Evolutionary conservation across 2,888 invertebrate genomes (phyloP), one percentile per base, ranked within the genome.

Genomic region (Tachina grossa): DNA sequence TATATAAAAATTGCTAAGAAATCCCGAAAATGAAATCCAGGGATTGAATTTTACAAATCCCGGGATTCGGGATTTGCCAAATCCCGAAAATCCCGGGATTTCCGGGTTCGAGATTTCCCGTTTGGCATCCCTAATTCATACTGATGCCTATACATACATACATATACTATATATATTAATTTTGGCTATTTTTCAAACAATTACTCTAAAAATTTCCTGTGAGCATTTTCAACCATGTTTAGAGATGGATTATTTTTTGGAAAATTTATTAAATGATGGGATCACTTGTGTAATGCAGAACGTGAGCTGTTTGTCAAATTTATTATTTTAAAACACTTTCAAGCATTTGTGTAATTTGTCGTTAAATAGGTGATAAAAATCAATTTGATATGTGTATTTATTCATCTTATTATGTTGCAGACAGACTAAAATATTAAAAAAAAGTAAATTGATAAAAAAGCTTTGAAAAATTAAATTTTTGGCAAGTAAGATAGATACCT

Each of bases 161-260:
- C 39, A n/a, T 41, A 22, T 9, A 39, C n/a, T 51, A 59, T 71
- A 74, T 75, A 82, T 82, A 82, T 82, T 82, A 82, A 78, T 82
- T 85, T 85, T 79, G 78, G 78, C 79, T 82, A 85, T 82, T 85
- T 85, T 82, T 85, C 78, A 85, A 82, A 82, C 85, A 85, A 85
- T 85, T 85, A 85, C 85, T 85, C 85, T 75, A 85, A 85, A 83
- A 82, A 85, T 79, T 82, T 85, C 82, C 85, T 78, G 82, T 82
- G 76, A 82, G 82, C 75, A 71, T 78, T 82, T 85, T 79, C 82
- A 77, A 83, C 57, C 83, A 83, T 83, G 77, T 85, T 82, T 79
- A 53, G 85, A 85, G 85, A 82, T 82, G 85, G 82, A 85, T 81
- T 85, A 85, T 82, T 82, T 81, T 85, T 85, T 53, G 68, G 61